Evolutionary conservation across 2,888 invertebrate genomes (phyloP), one percentile per base, ranked within the genome.

Genomic region (Lissonota sp.): DNA sequence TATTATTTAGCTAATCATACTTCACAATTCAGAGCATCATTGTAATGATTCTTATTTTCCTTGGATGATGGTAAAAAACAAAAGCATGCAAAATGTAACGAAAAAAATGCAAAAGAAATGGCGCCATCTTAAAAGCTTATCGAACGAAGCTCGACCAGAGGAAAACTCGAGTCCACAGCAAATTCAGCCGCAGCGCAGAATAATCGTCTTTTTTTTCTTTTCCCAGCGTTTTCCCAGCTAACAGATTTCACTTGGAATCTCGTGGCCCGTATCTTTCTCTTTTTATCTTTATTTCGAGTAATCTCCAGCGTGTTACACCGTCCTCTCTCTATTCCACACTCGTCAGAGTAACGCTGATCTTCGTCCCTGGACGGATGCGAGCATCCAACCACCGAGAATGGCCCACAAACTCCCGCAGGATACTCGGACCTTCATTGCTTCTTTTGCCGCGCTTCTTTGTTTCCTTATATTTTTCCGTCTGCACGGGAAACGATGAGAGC

Each of bases 401-500:
- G 26, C 3, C 26, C 26, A 26, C 26, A 26, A 26, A 26, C 26
- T 26, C 3, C 26, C 26, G 26, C 26, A 26, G 26, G 26, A 26
- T 26, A 26, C 26, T 26, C 26, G 26, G 26, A 26, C 26, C 64
- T 64, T 69, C 66, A 40, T 69, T 49, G 58, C 46, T 72, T 26
- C 26, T 26, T 26, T 26, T 3, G n/a, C n/a, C n/a, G n/a, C n/a
- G n/a, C 3, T 26, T 26, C 64, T 72, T 64, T 76, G 14, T 51
- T 72, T 62, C 55, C 53, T 66, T 71, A 49, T 78, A 66, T 80
- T 63, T 79, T 80, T 53, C 57, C 75, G 66, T 82, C 75, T 66
- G 82, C 75, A 40, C 63, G 62, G 83, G 74, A 80, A 46, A 69
- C 69, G 79, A 78, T 81, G 78, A 74, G 79, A 75, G 60, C 71